Base-by-base conservation (phyloP, 2,797 vertebrate genomes). In the Limnodromus scolopaceus region DNA sequence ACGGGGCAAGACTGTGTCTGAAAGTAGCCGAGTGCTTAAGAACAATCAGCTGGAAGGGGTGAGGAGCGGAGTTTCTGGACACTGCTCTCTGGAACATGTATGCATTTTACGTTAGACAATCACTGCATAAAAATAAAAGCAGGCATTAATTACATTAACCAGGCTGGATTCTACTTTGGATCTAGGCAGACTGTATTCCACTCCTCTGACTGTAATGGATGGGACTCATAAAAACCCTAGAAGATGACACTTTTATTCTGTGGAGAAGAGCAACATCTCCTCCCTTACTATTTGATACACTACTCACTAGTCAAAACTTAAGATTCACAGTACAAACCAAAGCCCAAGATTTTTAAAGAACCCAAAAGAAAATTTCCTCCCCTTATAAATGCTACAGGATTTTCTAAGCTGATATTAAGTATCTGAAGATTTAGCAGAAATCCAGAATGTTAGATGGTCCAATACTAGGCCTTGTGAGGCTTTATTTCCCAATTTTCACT, bases 101-200 rank as follows among this genome's bases (percentile, higher is more conserved):
- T 82, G 90, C 90, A 70, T 96, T 95, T 95, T 92, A 94, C 83
- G 92, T 93, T 92, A 97, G 92, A 94, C 92, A 86, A 96, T 92
- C 92, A 84, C 22, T 45, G 77, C 92, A 94, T 89, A 96, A 96
- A 97, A 96, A 95, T 96, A 97, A 94, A 96, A 92, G 80, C 51
- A 92, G 54, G 66, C 84, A 95, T 89, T 93, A 94, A 97, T 94
- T 93, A 95, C n/a, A 79, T 60, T 92, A 88, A 95, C 38, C 43
- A 91, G 70, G 43, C 38, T 82, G 80, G 36, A 93, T 87, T 94
- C 49, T 78, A 90, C 72, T 74, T 84, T 69, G 49, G 70, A 89
- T 79, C 34, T 76, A 72, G 32, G 77, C 38, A 89, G 63, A 49
- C 1, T 79, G 66, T 91, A 69, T 55, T 95, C 66, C 55, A 60